Evolutionary conservation across 2,888 invertebrate genomes (phyloP).

Genomic region (Biston stratarius): DNA sequence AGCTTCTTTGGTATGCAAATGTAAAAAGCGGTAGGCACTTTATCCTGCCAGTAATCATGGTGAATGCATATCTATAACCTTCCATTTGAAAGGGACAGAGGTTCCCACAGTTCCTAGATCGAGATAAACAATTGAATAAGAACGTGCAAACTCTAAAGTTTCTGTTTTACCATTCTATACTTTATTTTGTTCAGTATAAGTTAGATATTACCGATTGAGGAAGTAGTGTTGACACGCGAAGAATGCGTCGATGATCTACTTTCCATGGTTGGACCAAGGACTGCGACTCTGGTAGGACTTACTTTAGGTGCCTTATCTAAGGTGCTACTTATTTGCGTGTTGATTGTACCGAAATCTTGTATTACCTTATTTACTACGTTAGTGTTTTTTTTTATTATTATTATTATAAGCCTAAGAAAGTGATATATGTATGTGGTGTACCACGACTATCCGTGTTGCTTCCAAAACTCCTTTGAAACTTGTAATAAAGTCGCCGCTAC

Average conservation of each 20-base stretch:
- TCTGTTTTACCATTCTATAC: constrained; percentile 29
- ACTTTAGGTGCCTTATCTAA: background rate
- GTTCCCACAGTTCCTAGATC: constrained; percentile 78
- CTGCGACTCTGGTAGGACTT: constrained; percentile 34
- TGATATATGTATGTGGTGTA: too few relatives aligned
- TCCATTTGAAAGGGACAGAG: constrained; percentile 74
- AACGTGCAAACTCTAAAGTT: constrained; percentile 39
- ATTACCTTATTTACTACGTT: too few relatives aligned
- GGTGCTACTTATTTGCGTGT: background rate
- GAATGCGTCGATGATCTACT: constrained; percentile 74
- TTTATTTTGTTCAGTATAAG: constrained; percentile 21
- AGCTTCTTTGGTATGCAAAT: too few relatives aligned
- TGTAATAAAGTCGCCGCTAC: too few relatives aligned
- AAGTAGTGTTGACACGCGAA: constrained; percentile 56
- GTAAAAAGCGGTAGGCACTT: too few relatives aligned
- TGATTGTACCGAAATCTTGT: too few relatives aligned
- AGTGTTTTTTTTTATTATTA: too few relatives aligned
- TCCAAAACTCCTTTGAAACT: too few relatives aligned
- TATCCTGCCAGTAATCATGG: constrained; percentile 11
- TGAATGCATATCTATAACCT: constrained; percentile 57
- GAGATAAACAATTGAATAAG: constrained; percentile 49
- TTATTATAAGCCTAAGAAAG: too few relatives aligned
- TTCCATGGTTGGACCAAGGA: constrained; percentile 68
- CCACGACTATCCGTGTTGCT: too few relatives aligned
- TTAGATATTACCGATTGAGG: constrained; percentile 29